Evolutionary conservation across 2,797 vertebrate species (phyloP).

Genomic region (Chiroxiphia lanceolata): DNA sequence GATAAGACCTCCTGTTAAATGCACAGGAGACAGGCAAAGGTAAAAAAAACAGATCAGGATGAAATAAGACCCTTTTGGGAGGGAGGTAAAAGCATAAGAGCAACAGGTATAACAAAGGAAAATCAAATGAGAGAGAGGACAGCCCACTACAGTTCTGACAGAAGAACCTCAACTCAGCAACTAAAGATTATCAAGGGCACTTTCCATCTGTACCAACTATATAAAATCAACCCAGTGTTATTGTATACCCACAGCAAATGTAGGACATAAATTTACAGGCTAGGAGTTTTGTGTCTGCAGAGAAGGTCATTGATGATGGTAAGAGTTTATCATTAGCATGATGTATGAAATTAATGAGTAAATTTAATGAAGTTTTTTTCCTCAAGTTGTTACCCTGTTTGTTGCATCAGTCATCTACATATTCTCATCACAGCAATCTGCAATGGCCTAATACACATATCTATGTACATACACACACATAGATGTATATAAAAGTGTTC

Average conservation of each 20-base stretch:
- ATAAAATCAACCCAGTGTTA: neutral
- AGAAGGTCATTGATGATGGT: neutral
- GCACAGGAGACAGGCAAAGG: fast-evolving
- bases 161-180: neutral
- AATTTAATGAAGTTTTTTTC: neutral
- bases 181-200: neutral
- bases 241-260: neutral
- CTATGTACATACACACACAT: neutral
- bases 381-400: neutral
- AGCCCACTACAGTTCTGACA: neutral
- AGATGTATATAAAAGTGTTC: neutral
- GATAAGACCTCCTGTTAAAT: neutral
- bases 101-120: neutral
- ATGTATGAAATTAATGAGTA: neutral
- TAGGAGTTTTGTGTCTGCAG: neutral
- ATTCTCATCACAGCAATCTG: neutral
- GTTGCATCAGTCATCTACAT: neutral
- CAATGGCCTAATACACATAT: neutral
- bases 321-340: neutral
- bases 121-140: neutral
- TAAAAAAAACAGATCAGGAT: neutral
- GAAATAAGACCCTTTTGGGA: neutral
- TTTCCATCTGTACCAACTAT: neutral
- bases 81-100: neutral
- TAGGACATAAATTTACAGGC: neutral